Conservation (phyloP, 2,888 invertebrate genomes). For the Ametastegia equiseti region DNA sequence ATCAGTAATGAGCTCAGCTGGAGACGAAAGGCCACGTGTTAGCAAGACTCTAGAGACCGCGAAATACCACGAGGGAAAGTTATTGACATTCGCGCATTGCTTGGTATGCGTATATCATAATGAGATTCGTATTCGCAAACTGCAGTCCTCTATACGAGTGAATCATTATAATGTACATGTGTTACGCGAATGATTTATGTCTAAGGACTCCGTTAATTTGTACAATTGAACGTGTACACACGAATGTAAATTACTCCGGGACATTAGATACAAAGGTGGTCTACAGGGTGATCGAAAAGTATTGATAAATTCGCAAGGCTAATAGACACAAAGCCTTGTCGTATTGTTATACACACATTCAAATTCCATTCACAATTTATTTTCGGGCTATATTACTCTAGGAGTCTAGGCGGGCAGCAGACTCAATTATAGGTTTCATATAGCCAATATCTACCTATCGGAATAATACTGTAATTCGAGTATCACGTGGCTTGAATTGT, state of each 20-base stretch:
- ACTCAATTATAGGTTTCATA: too few relatives aligned
- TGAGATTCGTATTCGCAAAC: not conserved
- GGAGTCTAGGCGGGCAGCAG: too few relatives aligned
- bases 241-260: not conserved
- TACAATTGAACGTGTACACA: not conserved
- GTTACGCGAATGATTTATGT: not conserved
- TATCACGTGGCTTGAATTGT: too few relatives aligned
- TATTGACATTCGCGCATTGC: constrained; percentile 14
- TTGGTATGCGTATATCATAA: not conserved
- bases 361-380: too few relatives aligned
- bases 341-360: too few relatives aligned
- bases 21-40: not conserved
- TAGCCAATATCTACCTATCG: too few relatives aligned
- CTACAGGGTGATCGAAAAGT: not conserved
- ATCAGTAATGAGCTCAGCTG: constrained; percentile 2
- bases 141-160: not conserved
- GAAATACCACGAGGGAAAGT: not conserved
- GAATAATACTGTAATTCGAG: too few relatives aligned
- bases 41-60: not conserved
- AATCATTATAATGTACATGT: constrained; percentile 12
- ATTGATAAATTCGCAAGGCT: not conserved
- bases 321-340: too few relatives aligned
- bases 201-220: constrained; percentile 8
- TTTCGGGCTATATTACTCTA: too few relatives aligned
- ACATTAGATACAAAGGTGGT: not conserved